Evolutionary conservation across 2,797 vertebrate genomes (phyloP), one percentile per base, ranked within the genome.

Genomic region (Sciaenops ocellatus): DNA sequence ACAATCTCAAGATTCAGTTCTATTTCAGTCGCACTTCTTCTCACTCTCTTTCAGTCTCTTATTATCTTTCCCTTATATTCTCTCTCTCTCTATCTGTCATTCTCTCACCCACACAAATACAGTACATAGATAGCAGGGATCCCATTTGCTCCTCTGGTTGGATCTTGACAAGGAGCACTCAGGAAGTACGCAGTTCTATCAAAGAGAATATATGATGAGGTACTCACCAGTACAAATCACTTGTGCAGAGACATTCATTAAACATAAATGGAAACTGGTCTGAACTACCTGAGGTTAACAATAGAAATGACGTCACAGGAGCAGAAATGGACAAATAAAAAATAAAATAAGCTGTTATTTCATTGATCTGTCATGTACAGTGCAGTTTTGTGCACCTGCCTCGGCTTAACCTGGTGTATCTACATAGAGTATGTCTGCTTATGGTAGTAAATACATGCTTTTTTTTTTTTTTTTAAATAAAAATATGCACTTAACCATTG

Each of bases 1-100:
- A 88, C 73, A 89, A 78, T 78, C 78, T 72, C 69, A 42, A 84
- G 57, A 86, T 24, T 60, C 60, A 18, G 22, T 73, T 82, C 60
- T 83, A 50, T 83, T 82, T 82, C 60, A 64, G 54, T 72, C 63
- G 61, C 3, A 16, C 64, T 54, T 71, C 61, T 51, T 79, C 62
- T 77, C 42, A 59, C 69, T 82, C 47, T 60, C 28, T 61, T 41
- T 68, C 24, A 12, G 47, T 42, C 10, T 70, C 24, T 73, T 26
- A n/a, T 72, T 70, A 62, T 71, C 72, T 76, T 64, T 73, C 5
- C 54, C 11, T 52, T 56, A 38, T 47, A 67, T 24, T 64, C n/a
- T 55, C 52, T 65, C 18, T 48, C 64, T 63, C 26, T 71, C 30
- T 51, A 61, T 69, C 51, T 66, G 42, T 68, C 48, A 44, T 46